Conservation (phyloP, 2,888 invertebrate species). For the Drosophila yooni region DNA sequence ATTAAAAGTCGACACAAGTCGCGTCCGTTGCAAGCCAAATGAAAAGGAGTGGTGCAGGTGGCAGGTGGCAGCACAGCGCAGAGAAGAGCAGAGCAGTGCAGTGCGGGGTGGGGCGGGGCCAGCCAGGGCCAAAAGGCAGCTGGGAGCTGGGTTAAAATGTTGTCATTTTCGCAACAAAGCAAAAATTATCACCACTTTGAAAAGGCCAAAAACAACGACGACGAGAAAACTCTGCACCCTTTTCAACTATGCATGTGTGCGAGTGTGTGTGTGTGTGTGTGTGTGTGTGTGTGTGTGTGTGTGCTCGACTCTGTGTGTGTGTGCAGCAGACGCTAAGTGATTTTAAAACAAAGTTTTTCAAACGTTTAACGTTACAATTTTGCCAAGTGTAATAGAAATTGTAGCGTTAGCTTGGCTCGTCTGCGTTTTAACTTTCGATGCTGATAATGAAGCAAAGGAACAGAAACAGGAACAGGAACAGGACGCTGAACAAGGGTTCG, state of each 20-base stretch:
- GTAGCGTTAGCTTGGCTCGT: constrained; percentile 39
- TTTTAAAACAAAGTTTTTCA: constrained; percentile 82
- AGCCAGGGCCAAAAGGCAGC: constrained; percentile 17
- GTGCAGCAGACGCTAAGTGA: constrained; percentile 67
- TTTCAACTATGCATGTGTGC: constrained; percentile 42
- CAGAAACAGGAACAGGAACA: not conserved
- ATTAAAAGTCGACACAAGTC: constrained; percentile 81
- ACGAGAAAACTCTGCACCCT: constrained; percentile 64
- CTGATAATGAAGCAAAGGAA: constrained; percentile 73
- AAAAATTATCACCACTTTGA: constrained; percentile 82
- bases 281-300: constrained; percentile 5
- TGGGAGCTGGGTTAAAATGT: constrained; percentile 70
- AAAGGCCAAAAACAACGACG: constrained; percentile 61
- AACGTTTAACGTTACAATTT: constrained; percentile 73
- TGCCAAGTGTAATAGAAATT: constrained; percentile 63
- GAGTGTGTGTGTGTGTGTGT: not conserved
- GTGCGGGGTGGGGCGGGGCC: not conserved
- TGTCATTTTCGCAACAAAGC: constrained; percentile 82
- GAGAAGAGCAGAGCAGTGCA: not conserved
- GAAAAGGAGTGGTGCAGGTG: not conserved
- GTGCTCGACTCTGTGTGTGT: constrained; percentile 11
- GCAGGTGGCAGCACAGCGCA: not conserved
- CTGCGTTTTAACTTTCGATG: constrained; percentile 76
- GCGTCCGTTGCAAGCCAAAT: constrained; percentile 71
- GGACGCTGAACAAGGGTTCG: constrained; percentile 62